A percentile compares a stretch with the other conserved stretches of the same genome.
Evolutionary conservation across 2,113 vertebrate genomes (phyloP).

Genomic region (Nematolebias whitei): DNA sequence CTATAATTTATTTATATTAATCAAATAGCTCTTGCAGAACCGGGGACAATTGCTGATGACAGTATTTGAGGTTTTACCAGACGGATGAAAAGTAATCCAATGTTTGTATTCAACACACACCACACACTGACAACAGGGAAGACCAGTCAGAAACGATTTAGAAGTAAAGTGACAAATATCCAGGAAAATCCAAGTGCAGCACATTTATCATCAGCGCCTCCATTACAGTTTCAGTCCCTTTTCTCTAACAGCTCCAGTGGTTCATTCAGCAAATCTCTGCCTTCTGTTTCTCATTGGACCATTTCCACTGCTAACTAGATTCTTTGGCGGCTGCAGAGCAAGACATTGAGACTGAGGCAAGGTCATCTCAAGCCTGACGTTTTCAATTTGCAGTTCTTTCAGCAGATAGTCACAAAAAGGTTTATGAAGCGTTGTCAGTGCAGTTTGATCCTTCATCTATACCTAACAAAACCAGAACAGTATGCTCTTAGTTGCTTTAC

Average conservation of each 20-base stretch:
- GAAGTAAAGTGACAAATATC: constrained; percentile 36
- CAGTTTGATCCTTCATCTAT: constrained; percentile 46
- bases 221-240: constrained; percentile 32
- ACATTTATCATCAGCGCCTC: constrained; percentile 42
- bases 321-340: constrained; percentile 35
- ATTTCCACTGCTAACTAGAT: constrained; percentile 41
- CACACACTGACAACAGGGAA: constrained; percentile 31
- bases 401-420: constrained; percentile 38
- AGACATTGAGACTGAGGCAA: constrained; percentile 39
- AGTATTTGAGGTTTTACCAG: constrained; percentile 49
- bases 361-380: constrained; percentile 40
- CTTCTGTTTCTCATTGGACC: constrained; percentile 65
- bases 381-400: constrained; percentile 32
- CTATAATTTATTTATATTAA: constrained; percentile 26
- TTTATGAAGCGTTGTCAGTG: constrained; percentile 30
- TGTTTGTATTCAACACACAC: constrained; percentile 48
- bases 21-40: constrained; percentile 33
- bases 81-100: constrained; percentile 42
- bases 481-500: constrained; percentile 36
- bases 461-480: constrained; percentile 41
- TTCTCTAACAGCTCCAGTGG: constrained; percentile 31
- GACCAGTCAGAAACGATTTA: constrained; percentile 33
- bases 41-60: constrained; percentile 47
- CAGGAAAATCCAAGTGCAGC: constrained; percentile 18
- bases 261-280: constrained; percentile 28